Base-by-base conservation (phyloP, 1,140 invertebrate genomes). In the Stegodyphus mimosarum region DNA sequence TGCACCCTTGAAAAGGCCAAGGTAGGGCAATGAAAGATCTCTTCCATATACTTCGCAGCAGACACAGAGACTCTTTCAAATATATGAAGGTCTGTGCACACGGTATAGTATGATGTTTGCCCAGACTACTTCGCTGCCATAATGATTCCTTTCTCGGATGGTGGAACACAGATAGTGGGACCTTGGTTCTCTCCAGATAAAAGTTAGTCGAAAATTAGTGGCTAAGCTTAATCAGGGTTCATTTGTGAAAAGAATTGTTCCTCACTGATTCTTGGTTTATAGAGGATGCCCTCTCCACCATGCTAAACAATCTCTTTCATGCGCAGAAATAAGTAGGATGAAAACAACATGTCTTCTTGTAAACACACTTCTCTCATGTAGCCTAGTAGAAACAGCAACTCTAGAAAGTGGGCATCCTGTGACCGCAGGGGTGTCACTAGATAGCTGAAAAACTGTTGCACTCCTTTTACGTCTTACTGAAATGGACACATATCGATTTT, bases 361-460 rank as follows among this genome's bases (percentile, higher is more conserved):
- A 60, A 60, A 60, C 55, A 60, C 0, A 9, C 55, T 5, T 60
- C 55, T 60, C 55, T 69, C 66, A 9, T 69, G 66, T 2, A 6
- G 3, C 17, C 66, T 69, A 4, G 7, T 69, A n/a, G 66, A 69
- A 69, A 48, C 66, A 69, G 1, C 17, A 15, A 69, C 55, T 5
- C 1, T 60, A 10, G 55, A 5, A 15, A 60, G 1, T 60, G 1
- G 33, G 33, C 55, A 2, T 69, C 17, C 5, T 69, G 66, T 69
- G n/a, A 69, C 6, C 66, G 10, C 66, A 69, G 53, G 18, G 7
- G 1, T 15, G 72, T 74, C 49, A 53, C 51, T 49, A 53, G 72
- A 74, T 5, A 74, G 72, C 18, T 74, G 72, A 74, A n/a, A 74
- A 74, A 51, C 72, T 53, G 72, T 53, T n/a, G 10, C 50, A 74